Conservation (phyloP, 2,797 vertebrate species). For the Choloepus didactylus region DNA sequence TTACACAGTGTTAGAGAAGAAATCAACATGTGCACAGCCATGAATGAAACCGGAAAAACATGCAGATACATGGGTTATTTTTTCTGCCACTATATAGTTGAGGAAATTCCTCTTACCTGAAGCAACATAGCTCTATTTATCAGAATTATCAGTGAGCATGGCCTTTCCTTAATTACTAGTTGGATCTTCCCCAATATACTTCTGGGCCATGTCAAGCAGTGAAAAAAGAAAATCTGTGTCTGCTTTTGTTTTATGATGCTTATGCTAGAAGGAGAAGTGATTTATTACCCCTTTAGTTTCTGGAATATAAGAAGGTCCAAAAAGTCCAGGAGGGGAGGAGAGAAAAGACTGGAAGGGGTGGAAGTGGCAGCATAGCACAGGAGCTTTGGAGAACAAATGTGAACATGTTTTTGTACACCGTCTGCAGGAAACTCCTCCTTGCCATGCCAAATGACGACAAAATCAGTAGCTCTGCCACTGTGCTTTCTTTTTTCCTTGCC, state of each 20-base stretch:
- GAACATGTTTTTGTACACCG: neutral
- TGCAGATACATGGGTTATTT: neutral
- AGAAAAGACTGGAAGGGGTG: neutral
- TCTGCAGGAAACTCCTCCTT: neutral
- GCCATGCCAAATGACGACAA: neutral
- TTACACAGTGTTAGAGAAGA: neutral
- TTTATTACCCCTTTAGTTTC: neutral
- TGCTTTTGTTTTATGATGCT: neutral
- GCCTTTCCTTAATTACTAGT: neutral
- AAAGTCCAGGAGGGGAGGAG: neutral
- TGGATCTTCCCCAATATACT: neutral
- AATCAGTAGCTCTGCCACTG: neutral
- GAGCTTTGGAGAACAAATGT: too few species aligned
- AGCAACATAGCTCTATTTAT: neutral
- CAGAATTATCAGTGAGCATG: neutral
- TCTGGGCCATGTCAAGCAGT: neutral
- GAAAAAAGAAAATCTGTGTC: neutral
- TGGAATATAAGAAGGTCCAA: neutral
- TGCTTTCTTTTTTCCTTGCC: neutral
- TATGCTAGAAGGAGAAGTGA: neutral
- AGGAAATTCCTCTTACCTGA: neutral
- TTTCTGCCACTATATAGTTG: neutral
- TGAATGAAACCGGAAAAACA: neutral
- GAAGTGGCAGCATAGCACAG: fast-evolving
- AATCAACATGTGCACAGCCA: neutral